Conservation (phyloP, 2,113 vertebrate species). For the Lontra canadensis region DNA sequence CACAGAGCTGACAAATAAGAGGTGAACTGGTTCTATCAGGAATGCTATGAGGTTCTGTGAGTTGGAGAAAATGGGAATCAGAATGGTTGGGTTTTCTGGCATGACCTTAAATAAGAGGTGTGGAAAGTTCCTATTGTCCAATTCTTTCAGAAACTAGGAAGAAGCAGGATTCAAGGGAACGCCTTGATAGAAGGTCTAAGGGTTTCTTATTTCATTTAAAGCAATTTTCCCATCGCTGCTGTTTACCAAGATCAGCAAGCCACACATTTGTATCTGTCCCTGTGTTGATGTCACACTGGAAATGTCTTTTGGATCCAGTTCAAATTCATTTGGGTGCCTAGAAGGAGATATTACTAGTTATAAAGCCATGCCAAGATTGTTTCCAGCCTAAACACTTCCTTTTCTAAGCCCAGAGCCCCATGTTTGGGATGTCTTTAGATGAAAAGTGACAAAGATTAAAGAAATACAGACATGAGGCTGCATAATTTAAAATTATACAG, state of each 20-base stretch:
- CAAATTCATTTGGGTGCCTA: slow-evolving; percentile 81
- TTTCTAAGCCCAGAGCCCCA: slow-evolving; percentile 71
- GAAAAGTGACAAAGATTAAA: slow-evolving; percentile 83
- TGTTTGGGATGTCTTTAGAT: slow-evolving; percentile 74
- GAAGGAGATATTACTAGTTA: slow-evolving; percentile 81
- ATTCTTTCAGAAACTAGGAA: neutral
- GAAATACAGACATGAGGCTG: slow-evolving; percentile 75
- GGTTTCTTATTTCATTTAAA: slow-evolving; percentile 33
- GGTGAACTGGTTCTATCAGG: neutral
- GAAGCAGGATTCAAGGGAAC: neutral
- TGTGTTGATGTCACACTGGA: slow-evolving; percentile 74
- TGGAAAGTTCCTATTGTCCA: neutral
- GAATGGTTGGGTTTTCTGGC: neutral
- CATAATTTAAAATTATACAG: slow-evolving; percentile 81
- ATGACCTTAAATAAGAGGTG: neutral
- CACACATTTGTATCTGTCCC: slow-evolving; percentile 73
- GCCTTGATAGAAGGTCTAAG: neutral
- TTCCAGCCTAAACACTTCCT: slow-evolving; percentile 78
- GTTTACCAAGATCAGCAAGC: slow-evolving; percentile 64
- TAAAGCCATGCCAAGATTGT: slow-evolving; percentile 79
- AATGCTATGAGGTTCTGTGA: neutral
- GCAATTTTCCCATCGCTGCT: neutral
- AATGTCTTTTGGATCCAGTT: slow-evolving; percentile 81
- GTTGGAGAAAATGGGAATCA: neutral
- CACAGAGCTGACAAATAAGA: neutral